These are phyloP conservation scores for Rhamnusium bicolor DNA, from an alignment of 2,888 invertebrate genomes.

Conservation along the genomic window DNA sequence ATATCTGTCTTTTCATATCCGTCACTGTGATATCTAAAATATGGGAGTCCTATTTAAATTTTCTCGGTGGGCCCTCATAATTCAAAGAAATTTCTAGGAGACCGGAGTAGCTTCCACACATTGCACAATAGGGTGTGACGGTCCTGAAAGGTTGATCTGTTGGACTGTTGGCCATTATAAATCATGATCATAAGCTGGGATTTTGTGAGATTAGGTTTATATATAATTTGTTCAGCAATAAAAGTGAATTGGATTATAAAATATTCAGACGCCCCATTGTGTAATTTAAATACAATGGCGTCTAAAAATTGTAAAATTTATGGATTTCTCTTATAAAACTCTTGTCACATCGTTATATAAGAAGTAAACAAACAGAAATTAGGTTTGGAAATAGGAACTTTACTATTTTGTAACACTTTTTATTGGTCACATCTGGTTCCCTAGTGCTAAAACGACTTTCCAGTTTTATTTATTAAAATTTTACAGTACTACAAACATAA, in stretches of 20 bases:
- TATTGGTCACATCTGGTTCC: not conserved
- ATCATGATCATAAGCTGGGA: not conserved
- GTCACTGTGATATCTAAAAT: no score
- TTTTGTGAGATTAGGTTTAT: not conserved
- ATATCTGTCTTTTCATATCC: no score
- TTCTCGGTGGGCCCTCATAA: no score
- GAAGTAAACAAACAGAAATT: not conserved
- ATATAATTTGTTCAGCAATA: not conserved
- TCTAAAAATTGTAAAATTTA: constrained; percentile 18
- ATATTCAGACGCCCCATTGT: constrained; percentile 2
- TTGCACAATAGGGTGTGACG: no score
- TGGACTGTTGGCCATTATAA: no score
- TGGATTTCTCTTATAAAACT: not conserved
- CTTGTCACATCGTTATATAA: constrained; percentile 5
- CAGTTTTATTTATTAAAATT: not conserved
- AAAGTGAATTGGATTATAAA: not conserved
- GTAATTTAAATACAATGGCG: not conserved
- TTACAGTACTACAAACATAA: not conserved
- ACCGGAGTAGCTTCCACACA: no score
- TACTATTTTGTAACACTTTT: not conserved
- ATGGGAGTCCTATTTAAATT: no score
- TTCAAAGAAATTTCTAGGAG: no score
- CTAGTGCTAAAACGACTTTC: not conserved
- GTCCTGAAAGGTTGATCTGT: no score
- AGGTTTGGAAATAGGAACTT: not conserved